Evolutionary conservation across 2,797 vertebrate genomes (phyloP).

Genomic region (Semaprochilodus insignis): DNA sequence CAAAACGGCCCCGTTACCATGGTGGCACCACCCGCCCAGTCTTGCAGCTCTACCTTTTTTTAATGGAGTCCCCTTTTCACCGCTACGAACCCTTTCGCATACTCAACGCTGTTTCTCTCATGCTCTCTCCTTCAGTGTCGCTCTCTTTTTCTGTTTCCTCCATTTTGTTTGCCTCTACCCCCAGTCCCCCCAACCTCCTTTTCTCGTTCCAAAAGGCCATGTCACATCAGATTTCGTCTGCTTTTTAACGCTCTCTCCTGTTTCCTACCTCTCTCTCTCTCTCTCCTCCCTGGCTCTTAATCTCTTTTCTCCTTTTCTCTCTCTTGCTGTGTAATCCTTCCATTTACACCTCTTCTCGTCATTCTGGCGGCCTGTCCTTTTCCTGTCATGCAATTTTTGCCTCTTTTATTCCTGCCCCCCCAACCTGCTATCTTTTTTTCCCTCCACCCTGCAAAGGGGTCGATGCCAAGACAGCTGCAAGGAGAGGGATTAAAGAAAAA

Average conservation of each 20-base stretch:
- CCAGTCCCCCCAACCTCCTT: conserved; percentile 27
- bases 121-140: conserved; percentile 55
- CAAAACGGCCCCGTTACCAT: conserved; percentile 58
- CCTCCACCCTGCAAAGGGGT: conserved; percentile 52
- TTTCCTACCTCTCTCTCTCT: background rate
- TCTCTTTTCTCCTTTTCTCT: conserved; percentile 24
- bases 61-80: conserved; percentile 49
- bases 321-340: conserved; percentile 19
- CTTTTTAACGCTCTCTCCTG: conserved; percentile 20
- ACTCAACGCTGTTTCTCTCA: background rate
- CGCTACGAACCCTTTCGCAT: conserved; percentile 12
- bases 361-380: conserved; percentile 26
- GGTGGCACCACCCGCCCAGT: conserved; percentile 37
- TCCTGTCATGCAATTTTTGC: conserved; percentile 42
- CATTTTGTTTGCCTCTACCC: conserved; percentile 74
- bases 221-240: conserved; percentile 35
- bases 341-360: conserved; percentile 41
- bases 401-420: conserved; percentile 12
- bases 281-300: conserved; percentile 2
- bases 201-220: conserved; percentile 13
- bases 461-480: conserved; percentile 70
- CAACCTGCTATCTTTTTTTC: conserved; percentile 22
- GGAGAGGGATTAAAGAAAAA: conserved; percentile 53
- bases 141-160: conserved; percentile 56
- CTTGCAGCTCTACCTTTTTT: conserved; percentile 50